Evolutionary conservation across 2,113 vertebrate genomes (phyloP), one percentile per base, ranked within the genome.

Genomic region (Ptilonorhynchus violaceus): DNA sequence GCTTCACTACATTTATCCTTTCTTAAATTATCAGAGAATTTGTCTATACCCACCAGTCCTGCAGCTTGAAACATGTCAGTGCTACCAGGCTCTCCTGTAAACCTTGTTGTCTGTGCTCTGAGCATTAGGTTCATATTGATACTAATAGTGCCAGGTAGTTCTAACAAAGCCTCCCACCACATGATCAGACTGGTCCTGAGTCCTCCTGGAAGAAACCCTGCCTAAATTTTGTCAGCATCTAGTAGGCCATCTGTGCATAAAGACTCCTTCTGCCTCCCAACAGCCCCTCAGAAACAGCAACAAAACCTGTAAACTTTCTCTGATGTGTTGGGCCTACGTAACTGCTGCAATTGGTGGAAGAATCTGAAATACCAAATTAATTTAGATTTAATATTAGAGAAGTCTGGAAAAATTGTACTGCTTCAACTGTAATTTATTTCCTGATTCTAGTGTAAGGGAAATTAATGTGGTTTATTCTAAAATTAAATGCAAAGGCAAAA

Each of bases 401-500:
- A 94, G 64, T 24, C 63, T 93, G 72, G 27, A 50, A 94, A 83
- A 93, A 88, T 63, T 17, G n/a, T 67, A 77, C 2, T 86, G 39
- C 68, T 77, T 85, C 44, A 86, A 44, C 42, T 72, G 4, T 59
- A 42, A 77, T 84, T 89, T 93, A 74, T 92, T 96, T 86, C 59
- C 56, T 68, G 33, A 88, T 81, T 64, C 72, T 55, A 86, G 39
- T 23, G 2, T 68, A 80, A 74, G 41, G 55, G 52, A 92, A 95
- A 72, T 69, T 88, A 92, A 88, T 52, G 47, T 86, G 25, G 17
- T 55, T 94, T 84, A 91, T 92, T 95, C 75, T 88, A 75, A 93
- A 95, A 93, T 88, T 50, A 95, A 95, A 93, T 94, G 85, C 82
- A 93, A 68, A 1, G 2, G 39, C 64, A 86, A 90, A 88, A 83